phyloP scores from a whole-genome alignment of 2,888 invertebrate genomes.

The Epinotia bilunana region DNA sequence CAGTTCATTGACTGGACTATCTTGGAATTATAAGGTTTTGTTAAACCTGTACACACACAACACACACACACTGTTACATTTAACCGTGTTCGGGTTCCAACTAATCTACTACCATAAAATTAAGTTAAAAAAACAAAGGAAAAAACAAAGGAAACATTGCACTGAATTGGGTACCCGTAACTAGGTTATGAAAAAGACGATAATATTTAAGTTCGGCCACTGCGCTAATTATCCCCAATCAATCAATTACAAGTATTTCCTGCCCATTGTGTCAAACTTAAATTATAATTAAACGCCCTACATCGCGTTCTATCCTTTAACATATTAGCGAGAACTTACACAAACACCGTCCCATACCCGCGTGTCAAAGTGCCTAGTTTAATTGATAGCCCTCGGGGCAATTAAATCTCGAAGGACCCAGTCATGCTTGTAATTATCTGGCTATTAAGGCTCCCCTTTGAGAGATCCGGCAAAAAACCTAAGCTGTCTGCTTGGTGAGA shows the following conservation, averaged over 20 bases:
- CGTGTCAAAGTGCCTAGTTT: conserved; percentile 26
- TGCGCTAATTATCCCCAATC: not conserved
- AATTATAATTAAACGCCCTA: conserved; percentile 11
- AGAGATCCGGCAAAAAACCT: conserved; percentile 10
- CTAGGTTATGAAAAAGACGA: no score
- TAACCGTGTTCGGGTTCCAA: no score
- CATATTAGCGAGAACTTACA: conserved; percentile 21
- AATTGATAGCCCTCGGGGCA: conserved; percentile 38
- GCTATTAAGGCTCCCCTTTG: conserved; percentile 24
- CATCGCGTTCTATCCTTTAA: conserved; percentile 3
- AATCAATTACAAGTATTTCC: not conserved
- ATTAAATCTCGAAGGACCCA: conserved; percentile 36
- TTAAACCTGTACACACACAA: no score
- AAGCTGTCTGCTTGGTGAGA: not conserved
- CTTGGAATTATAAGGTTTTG: no score
- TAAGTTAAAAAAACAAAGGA: no score
- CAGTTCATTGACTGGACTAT: no score
- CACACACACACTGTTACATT: no score
- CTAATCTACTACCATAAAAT: no score
- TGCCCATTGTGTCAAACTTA: not conserved
- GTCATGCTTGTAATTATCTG: conserved; percentile 33
- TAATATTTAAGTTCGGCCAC: no score
- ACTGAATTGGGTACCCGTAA: no score
- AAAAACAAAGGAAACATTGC: no score
- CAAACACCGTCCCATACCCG: conserved; percentile 1